Base-by-base conservation (phyloP, 2,888 invertebrate genomes). In the Machimus atricapillus region DNA sequence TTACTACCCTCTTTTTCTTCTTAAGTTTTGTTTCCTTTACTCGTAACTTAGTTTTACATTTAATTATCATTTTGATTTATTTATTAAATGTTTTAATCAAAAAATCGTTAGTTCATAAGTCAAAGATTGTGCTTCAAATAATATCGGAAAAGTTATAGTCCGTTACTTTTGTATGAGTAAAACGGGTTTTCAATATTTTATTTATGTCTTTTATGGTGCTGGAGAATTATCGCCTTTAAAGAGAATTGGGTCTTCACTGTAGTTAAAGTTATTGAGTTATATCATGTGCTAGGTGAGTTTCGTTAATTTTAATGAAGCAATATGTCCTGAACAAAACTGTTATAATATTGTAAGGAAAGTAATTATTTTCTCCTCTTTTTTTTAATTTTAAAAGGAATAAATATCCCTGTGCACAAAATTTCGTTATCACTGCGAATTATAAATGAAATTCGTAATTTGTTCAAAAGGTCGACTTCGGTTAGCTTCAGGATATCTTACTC, bases 101-200 rank as follows among this genome's bases (percentile, higher is more conserved):
- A 77, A 40, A 31, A 40, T 77, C 19, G 37, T 40, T 31, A 66
- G 23, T 66, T 66, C 66, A 66, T 66, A 27, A 66, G 66, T 66
- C 66, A 66, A 66, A 79, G 46, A 79, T 79, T 79, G 79, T 79
- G 79, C 79, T 79, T 52, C 79, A 79, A 79, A 66, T 66, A 66
- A 66, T 66, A 66, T 66, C 12, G 9, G 66, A 66, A 66, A 27
- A 66, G 52, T 52, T 16, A 52, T 52, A n/a, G 52, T 52, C 52
- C 52, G 52, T 52, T 52, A 52, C n/a, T 6, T 52, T 43, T 43
- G 34, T 76, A 27, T 31, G 31, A 27, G 27, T 76, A 34, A 37
- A 46, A 34, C 76, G 37, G 66, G 23, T 12, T 66, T 66, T 66
- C 12, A 66, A 66, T 66, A 66, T 66, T 27, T 66, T 19, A 27